These are phyloP conservation scores for Enteromius thamalakanensis DNA, from an alignment of 2,797 vertebrate species.

Conservation along the genomic window DNA sequence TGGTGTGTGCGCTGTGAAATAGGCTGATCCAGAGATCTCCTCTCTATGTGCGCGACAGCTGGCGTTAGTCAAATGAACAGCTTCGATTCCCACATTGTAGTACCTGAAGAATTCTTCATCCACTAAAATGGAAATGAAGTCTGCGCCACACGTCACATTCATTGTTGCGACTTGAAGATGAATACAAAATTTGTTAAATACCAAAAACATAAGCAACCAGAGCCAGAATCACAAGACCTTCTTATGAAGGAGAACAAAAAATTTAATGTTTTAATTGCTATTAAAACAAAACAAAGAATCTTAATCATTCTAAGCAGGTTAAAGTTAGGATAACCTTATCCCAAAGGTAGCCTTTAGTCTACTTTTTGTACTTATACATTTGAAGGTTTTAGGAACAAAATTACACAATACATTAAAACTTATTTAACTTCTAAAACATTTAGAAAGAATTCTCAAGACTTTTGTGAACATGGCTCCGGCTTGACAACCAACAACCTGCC, in stretches of 20 bases:
- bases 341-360: not conserved
- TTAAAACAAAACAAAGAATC: not conserved
- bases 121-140: slow-evolving; percentile 69
- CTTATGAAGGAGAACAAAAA: not conserved
- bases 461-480: not conserved
- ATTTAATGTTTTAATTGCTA: too few species aligned
- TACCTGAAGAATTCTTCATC: slow-evolving; percentile 75
- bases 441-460: not conserved
- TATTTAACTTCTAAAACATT: not conserved
- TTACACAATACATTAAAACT: not conserved
- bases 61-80: slow-evolving; percentile 71
- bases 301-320: not conserved
- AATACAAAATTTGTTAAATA: not conserved
- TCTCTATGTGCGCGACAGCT: slow-evolving; percentile 68
- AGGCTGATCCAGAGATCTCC: slow-evolving; percentile 57
- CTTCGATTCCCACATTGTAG: slow-evolving; percentile 68
- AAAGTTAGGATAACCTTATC: not conserved
- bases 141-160: slow-evolving; percentile 69
- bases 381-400: not conserved
- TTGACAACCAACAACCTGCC: not conserved
- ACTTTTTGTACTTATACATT: not conserved
- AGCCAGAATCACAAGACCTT: not conserved
- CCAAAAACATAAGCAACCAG: not conserved
- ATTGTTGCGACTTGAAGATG: slow-evolving; percentile 63
- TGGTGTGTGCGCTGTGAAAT: slow-evolving; percentile 65